Base-by-base conservation (phyloP, 2,797 vertebrate genomes). In the Clamator glandarius region DNA sequence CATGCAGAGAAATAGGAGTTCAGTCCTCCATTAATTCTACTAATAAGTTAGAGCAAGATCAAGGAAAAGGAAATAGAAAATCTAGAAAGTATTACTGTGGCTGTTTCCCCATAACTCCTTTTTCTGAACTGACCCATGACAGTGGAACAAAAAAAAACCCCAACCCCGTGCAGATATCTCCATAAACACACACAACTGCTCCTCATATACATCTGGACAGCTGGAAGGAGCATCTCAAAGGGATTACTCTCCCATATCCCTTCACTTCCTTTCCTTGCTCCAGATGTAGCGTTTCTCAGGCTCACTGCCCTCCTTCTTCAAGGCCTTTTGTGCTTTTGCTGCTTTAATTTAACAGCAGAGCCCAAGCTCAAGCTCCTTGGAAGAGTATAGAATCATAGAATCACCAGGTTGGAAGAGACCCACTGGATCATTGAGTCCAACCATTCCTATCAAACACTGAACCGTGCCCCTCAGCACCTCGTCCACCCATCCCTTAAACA, bases 301-400 rank as follows among this genome's bases (percentile, higher is more conserved):
- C 33, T 52, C 3, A 0, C 2, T 66, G 59, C 28, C 25, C 12
- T n/a, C 26, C 9, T 54, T 67, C 48, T 66, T 78, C 21, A 44
- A 42, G 1, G 0, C 1, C 81, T 82, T 81, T 73, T 82, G 51
- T 16, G 15, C 4, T 84, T 84, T 82, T 69, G 36, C 12, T 72
- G 6, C 31, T 88, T 74, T 16, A 29, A 16, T 64, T 68, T 46
- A 59, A 54, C 50, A 64, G 42, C 51, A 62, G 26, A 75, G 4
- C 5, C 0, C 0, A 51, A 73, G 68, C 12, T 42, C 51, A 81
- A 75, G 66, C 8, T 57, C 44, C 31, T 88, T 0, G 0, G 26
- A 26, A n/a, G 11, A 54, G 24, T 14, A 36, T n/a, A n/a, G n/a
- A n/a, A n/a, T n/a, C n/a, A n/a, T n/a, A n/a, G n/a, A n/a, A n/a